These are phyloP conservation scores for Notarius quadriscutis DNA, from an alignment of 2,113 vertebrate species.

Conservation along the genomic window DNA sequence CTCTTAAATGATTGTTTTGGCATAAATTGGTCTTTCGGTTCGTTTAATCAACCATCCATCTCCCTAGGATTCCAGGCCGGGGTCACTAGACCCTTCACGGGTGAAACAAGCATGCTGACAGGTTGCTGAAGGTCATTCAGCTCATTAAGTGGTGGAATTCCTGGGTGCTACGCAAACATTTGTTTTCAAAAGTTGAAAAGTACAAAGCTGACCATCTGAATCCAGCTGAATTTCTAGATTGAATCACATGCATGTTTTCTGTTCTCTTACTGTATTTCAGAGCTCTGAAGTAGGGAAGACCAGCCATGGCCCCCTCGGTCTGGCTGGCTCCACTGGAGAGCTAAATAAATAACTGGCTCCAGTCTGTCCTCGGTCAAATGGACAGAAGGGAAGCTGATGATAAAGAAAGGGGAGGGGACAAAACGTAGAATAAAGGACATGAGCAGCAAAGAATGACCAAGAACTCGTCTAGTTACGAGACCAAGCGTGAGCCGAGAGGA, in stretches of 20 bases:
- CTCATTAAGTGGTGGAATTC: conserved; percentile 10
- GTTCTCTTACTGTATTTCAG: conserved; percentile 10
- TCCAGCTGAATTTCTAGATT: not conserved
- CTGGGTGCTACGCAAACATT: conserved; percentile 12
- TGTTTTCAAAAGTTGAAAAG: not conserved
- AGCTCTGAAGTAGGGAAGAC: conserved; percentile 38
- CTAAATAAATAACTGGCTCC: conserved; percentile 71
- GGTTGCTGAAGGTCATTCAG: conserved; percentile 22
- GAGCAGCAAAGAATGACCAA: not conserved
- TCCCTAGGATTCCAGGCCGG: not conserved
- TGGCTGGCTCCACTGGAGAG: conserved; percentile 61
- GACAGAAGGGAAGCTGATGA: conserved; percentile 25
- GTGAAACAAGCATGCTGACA: conserved; percentile 39
- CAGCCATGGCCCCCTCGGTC: conserved; percentile 48
- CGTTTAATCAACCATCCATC: not conserved
- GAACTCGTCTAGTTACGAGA: not conserved
- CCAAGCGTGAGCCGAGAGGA: not conserved
- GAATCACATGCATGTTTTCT: not conserved
- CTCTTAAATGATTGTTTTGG: not conserved
- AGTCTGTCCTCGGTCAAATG: conserved; percentile 66
- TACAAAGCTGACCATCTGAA: not conserved
- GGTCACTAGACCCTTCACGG: conserved; percentile 28
- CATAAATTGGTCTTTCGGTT: not conserved
- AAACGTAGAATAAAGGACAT: not conserved
- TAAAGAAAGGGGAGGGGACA: conserved; percentile 1